Base-by-base conservation (phyloP, 1,140 invertebrate genomes). In the Calliphora vicina region DNA sequence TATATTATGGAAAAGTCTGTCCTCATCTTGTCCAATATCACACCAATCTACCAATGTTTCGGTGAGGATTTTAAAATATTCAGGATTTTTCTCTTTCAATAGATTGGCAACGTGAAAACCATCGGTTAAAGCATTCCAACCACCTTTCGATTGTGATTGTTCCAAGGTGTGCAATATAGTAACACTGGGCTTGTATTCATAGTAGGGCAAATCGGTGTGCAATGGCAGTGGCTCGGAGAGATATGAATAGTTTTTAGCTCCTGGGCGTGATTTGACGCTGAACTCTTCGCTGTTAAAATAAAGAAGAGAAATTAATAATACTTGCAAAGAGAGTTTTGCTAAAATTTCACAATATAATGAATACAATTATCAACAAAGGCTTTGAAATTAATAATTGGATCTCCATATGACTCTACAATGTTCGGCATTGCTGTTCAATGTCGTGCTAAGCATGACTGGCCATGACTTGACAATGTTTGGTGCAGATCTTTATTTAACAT, bases 171-270 rank as follows among this genome's bases (percentile, higher is more conserved):
- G 94, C 8, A 95, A 87, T 76, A 95, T 86, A 81, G 94, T 94
- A 0, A 93, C 92, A 71, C 94, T 93, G 0, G 94, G 94, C 78
- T 92, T 93, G 84, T 95, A 95, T 84, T 94, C 93, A 84, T 95
- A 95, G 84, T 95, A 95, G 0, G 94, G 94, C 84, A 95, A 91
- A 87, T 95, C 94, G 9, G 93, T 93, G 86, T 95, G 94, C 71
- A 95, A 90, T 83, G 94, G 94, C 35, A 95, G 90, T 45, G 93
- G 92, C n/a, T 91, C 92, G 0, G 92, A 92, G 50, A 94, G 89
- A 83, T 95, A 95, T 4, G 94, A 94, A 20, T 95, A 93, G 85
- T 95, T 95, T 76, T 92, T 94, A 5, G 94, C 93, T 61, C 93
- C 93, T 0, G 91, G 88, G 74, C 94, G 93, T 13, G 92, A 92